phyloP scores from a whole-genome alignment of 37 sponge, comb jelly and placozoan genomes.

The Aplysina aerophoba region DNA sequence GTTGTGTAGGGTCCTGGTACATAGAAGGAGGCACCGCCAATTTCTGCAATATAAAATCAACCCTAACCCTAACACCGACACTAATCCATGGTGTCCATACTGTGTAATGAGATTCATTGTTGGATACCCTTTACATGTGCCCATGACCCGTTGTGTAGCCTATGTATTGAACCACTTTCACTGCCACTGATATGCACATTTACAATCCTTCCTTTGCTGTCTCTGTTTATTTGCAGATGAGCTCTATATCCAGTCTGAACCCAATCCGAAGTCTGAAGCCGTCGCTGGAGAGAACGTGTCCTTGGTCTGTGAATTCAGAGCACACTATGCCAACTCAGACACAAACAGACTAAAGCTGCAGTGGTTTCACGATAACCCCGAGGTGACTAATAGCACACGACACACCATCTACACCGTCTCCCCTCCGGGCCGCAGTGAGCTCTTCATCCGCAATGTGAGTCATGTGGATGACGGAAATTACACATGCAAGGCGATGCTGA shows the following conservation, averaged over 20 bases:
- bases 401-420: neutral
- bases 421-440: neutral
- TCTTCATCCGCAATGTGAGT: neutral
- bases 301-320: slow-evolving; percentile 33
- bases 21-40: too few relatives aligned
- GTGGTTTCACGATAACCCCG: neutral
- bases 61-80: too few relatives aligned
- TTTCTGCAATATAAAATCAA: too few relatives aligned
- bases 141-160: too few relatives aligned
- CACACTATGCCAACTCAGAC: neutral
- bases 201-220: too few relatives aligned
- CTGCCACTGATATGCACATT: too few relatives aligned
- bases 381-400: neutral
- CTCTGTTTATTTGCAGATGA: neutral
- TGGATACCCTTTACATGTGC: too few relatives aligned
- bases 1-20: too few relatives aligned
- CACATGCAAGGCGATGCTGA: slow-evolving; percentile 10
- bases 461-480: slow-evolving; percentile 5
- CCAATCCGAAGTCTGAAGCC: neutral
- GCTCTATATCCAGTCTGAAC: neutral
- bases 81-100: too few relatives aligned
- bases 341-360: neutral
- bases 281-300: neutral
- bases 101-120: too few relatives aligned
- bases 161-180: too few relatives aligned